Conservation (phyloP, 2,113 vertebrate species). For the Empidonax traillii region DNA sequence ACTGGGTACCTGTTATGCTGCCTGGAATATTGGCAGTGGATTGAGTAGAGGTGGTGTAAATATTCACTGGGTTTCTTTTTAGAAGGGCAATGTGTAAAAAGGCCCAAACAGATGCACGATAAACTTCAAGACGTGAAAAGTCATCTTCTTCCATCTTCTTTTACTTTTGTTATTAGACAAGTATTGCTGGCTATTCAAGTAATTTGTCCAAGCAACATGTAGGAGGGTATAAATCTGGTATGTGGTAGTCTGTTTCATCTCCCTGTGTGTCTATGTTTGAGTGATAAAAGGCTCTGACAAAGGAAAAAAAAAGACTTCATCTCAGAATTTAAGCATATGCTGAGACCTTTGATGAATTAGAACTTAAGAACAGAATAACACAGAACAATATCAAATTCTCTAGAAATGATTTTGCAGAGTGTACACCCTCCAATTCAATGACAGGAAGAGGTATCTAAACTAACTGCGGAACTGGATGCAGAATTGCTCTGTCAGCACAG, state of each 20-base stretch:
- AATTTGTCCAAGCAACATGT: not conserved
- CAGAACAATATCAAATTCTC: not conserved
- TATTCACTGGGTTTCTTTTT: not conserved
- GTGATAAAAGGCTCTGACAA: not conserved
- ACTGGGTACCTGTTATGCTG: not conserved
- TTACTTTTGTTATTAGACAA: not conserved
- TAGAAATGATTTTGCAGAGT: not conserved
- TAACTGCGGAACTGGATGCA: not conserved
- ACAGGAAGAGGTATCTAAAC: not conserved
- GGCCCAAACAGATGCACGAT: not conserved
- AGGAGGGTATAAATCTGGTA: not conserved
- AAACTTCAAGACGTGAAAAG: not conserved
- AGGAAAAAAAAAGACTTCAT: not conserved
- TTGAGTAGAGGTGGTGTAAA: not conserved
- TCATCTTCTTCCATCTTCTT: not conserved
- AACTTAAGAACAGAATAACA: not conserved
- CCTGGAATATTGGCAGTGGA: not conserved
- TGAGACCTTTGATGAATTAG: not conserved
- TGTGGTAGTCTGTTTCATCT: not conserved
- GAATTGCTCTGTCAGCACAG: not conserved
- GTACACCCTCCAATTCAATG: not conserved
- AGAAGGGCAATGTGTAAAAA: not conserved
- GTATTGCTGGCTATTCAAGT: not conserved
- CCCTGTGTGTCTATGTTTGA: not conserved
- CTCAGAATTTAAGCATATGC: not conserved